Percentiles rank a stretch among this genome's conserved stretches.
These are phyloP conservation scores for Eupithecia centaureata DNA, from an alignment of 2,888 invertebrate species.

Conservation along the genomic window DNA sequence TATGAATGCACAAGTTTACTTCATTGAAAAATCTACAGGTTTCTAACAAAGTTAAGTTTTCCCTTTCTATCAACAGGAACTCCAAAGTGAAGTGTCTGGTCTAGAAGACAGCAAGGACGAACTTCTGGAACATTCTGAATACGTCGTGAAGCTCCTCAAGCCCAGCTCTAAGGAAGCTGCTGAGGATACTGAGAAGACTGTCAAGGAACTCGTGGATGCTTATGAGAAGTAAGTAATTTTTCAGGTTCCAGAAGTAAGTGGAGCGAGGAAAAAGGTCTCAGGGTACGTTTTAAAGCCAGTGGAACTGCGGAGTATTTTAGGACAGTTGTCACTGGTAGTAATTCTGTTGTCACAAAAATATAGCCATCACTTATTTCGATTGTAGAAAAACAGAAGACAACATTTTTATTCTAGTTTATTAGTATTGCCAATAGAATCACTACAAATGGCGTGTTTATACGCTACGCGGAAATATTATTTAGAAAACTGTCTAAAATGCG, in stretches of 20 bases:
- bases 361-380: neutral
- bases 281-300: neutral
- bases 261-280: neutral
- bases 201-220: constrained; percentile 87
- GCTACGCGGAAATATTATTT: neutral
- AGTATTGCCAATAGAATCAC: neutral
- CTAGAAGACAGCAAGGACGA: constrained; percentile 88
- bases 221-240: constrained; percentile 83
- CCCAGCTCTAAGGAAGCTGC: constrained; percentile 87
- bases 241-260: neutral
- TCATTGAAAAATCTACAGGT: constrained; percentile 10
- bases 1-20: too few species aligned
- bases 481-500: neutral
- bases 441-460: neutral
- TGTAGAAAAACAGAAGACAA: too few species aligned
- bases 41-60: neutral
- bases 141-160: constrained; percentile 88
- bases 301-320: neutral
- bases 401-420: too few species aligned
- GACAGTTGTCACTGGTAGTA: neutral
- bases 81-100: constrained; percentile 88
- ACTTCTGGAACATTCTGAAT: constrained; percentile 87
- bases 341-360: neutral
- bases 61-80: constrained; percentile 82
- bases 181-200: constrained; percentile 86